phyloP scores from a whole-genome alignment of 2,113 vertebrate genomes.

The Zapus hudsonius region DNA sequence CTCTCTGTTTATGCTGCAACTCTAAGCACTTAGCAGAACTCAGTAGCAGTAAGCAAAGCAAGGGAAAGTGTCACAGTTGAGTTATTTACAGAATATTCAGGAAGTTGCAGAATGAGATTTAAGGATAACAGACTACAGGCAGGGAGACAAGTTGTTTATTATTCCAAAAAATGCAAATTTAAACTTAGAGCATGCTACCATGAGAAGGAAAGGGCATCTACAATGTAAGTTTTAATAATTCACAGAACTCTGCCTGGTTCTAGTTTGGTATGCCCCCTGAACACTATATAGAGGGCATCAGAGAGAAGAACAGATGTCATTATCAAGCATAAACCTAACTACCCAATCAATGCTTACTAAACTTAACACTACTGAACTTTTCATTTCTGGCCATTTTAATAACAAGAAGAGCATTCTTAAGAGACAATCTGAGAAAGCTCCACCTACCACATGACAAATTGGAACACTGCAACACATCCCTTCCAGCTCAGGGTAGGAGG shows the following conservation, averaged over 20 bases:
- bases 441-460: neutral
- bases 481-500: neutral
- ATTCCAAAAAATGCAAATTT: neutral
- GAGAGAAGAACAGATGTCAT: neutral
- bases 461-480: neutral
- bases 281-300: neutral
- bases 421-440: constrained; percentile 47
- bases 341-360: constrained; percentile 36
- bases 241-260: constrained; percentile 2
- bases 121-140: neutral
- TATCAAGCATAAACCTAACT: neutral
- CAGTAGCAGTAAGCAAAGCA: neutral
- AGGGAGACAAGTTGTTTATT: constrained; percentile 4
- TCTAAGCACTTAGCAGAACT: neutral
- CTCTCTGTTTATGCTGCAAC: neutral
- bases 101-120: neutral
- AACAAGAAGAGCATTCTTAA: constrained; percentile 25
- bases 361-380: neutral
- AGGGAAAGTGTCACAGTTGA: neutral
- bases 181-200: neutral
- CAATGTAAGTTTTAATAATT: neutral
- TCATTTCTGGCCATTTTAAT: constrained; percentile 1
- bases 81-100: neutral
- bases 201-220: neutral
- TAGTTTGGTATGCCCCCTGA: neutral